Evolutionary conservation across 1,140 invertebrate species (phyloP).

Genomic region (Dinothrombium tinctorium): DNA sequence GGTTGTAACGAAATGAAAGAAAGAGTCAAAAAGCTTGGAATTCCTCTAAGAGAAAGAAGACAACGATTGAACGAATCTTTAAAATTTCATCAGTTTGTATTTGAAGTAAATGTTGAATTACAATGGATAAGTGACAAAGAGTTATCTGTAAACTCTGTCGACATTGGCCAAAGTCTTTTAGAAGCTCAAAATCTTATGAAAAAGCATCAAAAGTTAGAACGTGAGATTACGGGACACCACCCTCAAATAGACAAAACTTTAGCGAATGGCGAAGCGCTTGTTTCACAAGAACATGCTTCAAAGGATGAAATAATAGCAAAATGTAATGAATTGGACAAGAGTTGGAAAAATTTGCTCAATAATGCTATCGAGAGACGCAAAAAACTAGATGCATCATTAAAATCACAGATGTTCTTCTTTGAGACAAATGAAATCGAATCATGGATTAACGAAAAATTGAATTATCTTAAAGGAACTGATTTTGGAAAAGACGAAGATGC

Average conservation of each 20-base stretch:
- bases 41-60: constrained; percentile 52
- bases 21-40: constrained; percentile 49
- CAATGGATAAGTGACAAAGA: too few species aligned
- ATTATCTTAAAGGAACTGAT: constrained; percentile 50
- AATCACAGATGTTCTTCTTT: constrained; percentile 43
- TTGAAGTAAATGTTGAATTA: too few species aligned
- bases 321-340: constrained; percentile 14
- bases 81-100: too few species aligned
- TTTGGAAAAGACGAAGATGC: constrained; percentile 65
- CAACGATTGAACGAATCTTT: constrained; percentile 36
- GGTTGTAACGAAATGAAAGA: constrained; percentile 47
- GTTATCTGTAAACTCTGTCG: too few species aligned
- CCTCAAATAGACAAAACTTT: too few species aligned
- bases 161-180: too few species aligned
- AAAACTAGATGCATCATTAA: constrained; percentile 56
- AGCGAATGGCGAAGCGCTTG: too few species aligned
- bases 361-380: constrained; percentile 42
- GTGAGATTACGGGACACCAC: too few species aligned
- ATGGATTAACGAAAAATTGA: constrained; percentile 68
- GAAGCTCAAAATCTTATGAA: too few species aligned
- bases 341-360: constrained; percentile 30
- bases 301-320: too few species aligned
- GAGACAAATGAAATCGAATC: constrained; percentile 76
- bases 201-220: too few species aligned
- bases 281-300: too few species aligned